Evolutionary conservation across 1,140 invertebrate species (phyloP).

Genomic region (Nephotettix cincticeps): DNA sequence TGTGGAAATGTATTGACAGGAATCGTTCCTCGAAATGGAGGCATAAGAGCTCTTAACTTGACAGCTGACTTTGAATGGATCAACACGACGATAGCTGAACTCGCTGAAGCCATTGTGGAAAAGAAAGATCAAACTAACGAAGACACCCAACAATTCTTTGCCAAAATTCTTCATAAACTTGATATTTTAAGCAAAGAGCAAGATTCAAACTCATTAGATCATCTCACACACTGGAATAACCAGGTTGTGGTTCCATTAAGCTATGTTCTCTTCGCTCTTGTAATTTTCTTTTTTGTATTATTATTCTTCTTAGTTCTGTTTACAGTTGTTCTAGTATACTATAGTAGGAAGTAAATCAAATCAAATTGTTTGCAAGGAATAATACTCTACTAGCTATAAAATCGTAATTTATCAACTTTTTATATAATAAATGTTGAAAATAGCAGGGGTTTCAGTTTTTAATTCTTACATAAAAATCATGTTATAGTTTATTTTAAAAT

Average conservation of each 20-base stretch:
- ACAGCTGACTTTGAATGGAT: background rate
- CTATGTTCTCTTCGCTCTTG: background rate
- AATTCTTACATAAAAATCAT: no score
- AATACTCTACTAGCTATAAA: no score
- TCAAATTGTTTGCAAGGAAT: no score
- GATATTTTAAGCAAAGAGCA: background rate
- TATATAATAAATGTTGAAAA: no score
- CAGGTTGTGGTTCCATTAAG: constrained; percentile 7
- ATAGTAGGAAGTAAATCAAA: constrained; percentile 7
- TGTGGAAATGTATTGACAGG: background rate
- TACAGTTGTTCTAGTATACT: constrained; percentile 13
- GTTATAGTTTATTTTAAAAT: no score
- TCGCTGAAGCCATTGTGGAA: background rate
- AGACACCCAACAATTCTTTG: background rate
- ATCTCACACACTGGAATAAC: constrained; percentile 11
- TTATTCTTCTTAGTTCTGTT: constrained; percentile 7
- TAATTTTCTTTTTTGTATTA: constrained; percentile 9
- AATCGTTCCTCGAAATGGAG: background rate
- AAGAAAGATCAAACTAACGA: background rate
- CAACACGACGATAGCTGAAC: background rate
- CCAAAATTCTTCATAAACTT: background rate
- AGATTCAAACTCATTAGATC: background rate
- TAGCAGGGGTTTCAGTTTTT: no score
- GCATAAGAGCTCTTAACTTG: background rate
- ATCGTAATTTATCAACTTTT: no score